Evolutionary conservation across 2,888 invertebrate species (phyloP), one percentile per base, ranked within the genome.

Genomic region (Liodrosophila aerea): DNA sequence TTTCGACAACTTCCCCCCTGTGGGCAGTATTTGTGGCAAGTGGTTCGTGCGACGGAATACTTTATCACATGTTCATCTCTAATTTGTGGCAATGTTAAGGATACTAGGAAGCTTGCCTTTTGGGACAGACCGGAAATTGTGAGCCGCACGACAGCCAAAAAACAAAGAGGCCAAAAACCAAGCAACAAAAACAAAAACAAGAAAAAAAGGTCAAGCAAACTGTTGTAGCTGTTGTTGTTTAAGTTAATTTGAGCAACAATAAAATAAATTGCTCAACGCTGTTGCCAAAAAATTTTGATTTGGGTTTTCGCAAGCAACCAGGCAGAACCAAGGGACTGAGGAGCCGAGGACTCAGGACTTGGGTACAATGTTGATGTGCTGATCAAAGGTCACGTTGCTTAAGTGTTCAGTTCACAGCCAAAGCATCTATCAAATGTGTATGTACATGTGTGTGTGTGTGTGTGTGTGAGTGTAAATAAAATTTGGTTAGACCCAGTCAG

Each of bases 181-280:
- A 16, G 8, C 3, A 29, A 8, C 1, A 29, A 29, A 29, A 29
- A 29, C 3, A 8, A 29, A 29, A 7, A 29, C 29, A 3, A 29
- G 7, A 29, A 29, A 7, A 67, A 69, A 58, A 51, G 64, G 71
- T 70, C 59, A 68, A 43, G 29, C 40, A 15, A 53, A 36, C 2
- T n/a, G 40, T 52, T 46, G 54, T 53, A 33, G 47, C 18, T 69
- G 64, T 46, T 59, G 71, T 64, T 65, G 60, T 71, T 60, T 57
- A 56, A 65, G 56, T 60, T 71, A 69, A 71, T 65, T 69, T 71
- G 52, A 64, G 61, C 44, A 69, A 69, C 71, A 69, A 71, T 69
- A 64, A 71, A 69, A 69, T 71, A 69, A 69, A 69, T 69, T 70
- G 64, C 64, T 56, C 47, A 64, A 70, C 58, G 63, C 63, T 59